Percentiles rank a stretch among this genome's conserved stretches.
Conservation (phyloP, 2,113 vertebrate genomes). For the Ursus arctos region DNA sequence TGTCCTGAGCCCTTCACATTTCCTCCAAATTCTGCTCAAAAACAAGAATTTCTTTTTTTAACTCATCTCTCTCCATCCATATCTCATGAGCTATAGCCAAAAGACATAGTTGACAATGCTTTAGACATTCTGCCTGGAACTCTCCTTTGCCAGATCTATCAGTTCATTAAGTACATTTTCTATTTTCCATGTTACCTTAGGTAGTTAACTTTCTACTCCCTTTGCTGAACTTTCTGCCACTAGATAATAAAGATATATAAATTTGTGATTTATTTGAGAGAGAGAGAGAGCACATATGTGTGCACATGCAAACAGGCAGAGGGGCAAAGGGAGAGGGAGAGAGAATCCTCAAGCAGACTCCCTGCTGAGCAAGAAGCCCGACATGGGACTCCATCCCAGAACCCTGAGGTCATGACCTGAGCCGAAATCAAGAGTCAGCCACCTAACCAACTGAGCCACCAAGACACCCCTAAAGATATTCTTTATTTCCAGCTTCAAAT, state of each 20-base stretch:
- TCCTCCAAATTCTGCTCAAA: not conserved
- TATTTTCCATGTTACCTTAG: not conserved
- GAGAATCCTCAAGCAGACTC: not conserved
- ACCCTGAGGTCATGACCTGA: not conserved
- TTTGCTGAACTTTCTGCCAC: conserved; percentile 35
- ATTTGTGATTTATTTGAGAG: not conserved
- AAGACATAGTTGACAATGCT: not conserved
- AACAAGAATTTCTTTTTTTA: not conserved
- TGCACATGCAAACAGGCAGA: not conserved
- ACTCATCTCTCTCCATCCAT: not conserved
- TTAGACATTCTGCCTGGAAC: not conserved
- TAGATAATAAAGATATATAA: not conserved
- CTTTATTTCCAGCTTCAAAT: conserved; percentile 27
- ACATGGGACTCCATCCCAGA: not conserved
- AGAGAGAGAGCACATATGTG: not conserved
- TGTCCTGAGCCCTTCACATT: not conserved
- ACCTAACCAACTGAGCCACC: not conserved
- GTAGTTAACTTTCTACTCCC: too few species aligned
- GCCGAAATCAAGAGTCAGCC: not conserved
- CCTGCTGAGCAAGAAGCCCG: not conserved
- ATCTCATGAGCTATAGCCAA: not conserved
- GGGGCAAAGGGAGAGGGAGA: not conserved
- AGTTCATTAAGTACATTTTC: not conserved
- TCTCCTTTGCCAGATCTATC: not conserved
- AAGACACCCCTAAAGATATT: not conserved